Conservation (phyloP, 2,113 vertebrate species). For the Paradoxurus hermaphroditus region DNA sequence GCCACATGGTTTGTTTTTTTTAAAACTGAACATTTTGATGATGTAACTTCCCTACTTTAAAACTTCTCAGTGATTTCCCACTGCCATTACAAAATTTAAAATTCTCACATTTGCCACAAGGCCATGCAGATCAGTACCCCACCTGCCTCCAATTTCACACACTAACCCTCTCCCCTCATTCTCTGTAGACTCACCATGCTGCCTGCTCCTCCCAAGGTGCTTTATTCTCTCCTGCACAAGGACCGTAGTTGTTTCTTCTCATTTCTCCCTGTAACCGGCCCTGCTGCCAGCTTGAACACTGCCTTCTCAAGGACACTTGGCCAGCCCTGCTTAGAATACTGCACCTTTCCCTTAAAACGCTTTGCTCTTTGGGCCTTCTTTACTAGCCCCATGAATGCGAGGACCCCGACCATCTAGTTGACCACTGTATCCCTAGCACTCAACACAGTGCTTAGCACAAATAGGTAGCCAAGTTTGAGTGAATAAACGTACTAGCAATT, state of each 20-base stretch:
- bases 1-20: not conserved
- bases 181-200: too few species aligned
- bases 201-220: not conserved
- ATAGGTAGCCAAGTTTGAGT: not conserved
- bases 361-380: not conserved
- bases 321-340: not conserved
- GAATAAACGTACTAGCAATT: not conserved
- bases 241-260: not conserved
- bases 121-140: not conserved
- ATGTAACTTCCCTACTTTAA: not conserved
- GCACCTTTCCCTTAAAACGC: not conserved
- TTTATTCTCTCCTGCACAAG: not conserved
- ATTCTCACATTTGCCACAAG: not conserved
- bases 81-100: not conserved
- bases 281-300: not conserved
- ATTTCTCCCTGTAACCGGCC: not conserved
- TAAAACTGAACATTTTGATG: conserved; percentile 15
- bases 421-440: not conserved
- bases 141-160: not conserved
- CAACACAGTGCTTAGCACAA: not conserved
- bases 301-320: not conserved
- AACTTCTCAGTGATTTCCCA: not conserved
- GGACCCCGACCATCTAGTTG: not conserved
- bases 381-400: not conserved
- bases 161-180: not conserved